Conservation (phyloP, 2,113 vertebrate species). For the Pangasianodon gigas region DNA sequence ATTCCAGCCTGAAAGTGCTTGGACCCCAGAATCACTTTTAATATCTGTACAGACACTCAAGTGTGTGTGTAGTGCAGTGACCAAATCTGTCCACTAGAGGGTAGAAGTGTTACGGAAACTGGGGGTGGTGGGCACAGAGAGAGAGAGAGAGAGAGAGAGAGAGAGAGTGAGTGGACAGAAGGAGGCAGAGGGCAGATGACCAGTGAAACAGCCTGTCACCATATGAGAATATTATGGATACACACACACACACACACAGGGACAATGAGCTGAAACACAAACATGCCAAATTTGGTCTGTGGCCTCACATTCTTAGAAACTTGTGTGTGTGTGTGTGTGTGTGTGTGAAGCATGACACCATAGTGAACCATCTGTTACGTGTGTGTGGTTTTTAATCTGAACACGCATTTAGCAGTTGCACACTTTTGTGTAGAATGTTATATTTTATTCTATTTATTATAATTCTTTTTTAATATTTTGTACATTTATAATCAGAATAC, state of each 20-base stretch:
- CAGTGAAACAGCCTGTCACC: neutral
- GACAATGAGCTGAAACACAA: conserved; percentile 31
- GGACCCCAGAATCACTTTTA: neutral
- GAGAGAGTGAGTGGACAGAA: neutral
- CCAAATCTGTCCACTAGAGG: conserved; percentile 25
- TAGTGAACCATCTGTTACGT: neutral
- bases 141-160: neutral
- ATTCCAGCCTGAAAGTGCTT: neutral
- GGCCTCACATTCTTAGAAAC: neutral
- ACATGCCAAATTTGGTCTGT: neutral
- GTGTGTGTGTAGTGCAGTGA: neutral
- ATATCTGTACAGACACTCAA: neutral
- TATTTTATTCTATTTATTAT: neutral
- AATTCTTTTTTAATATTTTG: too few species aligned
- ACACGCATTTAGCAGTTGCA: neutral
- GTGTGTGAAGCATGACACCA: neutral
- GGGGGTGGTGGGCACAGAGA: too few species aligned
- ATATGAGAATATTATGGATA: neutral
- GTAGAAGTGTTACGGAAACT: neutral
- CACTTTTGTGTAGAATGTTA: too few species aligned
- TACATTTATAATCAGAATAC: neutral
- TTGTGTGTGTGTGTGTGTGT: neutral
- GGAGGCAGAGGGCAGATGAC: neutral
- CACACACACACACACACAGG: conserved; percentile 1
- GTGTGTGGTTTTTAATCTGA: neutral